Base-by-base conservation (phyloP, 2,113 vertebrate species). In the Ariopsis seemanni region DNA sequence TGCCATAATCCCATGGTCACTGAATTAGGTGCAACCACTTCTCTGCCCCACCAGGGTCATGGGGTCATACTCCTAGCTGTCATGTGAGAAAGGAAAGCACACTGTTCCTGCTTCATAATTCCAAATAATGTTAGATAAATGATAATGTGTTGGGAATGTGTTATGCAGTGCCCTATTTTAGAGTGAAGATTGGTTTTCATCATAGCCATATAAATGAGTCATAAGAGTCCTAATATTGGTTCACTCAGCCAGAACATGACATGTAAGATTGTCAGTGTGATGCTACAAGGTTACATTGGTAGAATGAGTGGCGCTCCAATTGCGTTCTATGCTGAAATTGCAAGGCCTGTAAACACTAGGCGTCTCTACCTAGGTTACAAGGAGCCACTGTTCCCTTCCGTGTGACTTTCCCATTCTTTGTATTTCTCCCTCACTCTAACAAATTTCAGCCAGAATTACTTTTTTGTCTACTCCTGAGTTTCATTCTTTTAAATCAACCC, bases 401-500 rank as follows among this genome's bases (percentile, higher is more conserved):
- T 62, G 53, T 93, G 90, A 90, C 91, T 90, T 87, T 89, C 83
- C 88, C 82, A 89, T 94, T 91, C 91, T 93, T 93, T 93, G 91
- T 93, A 93, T 93, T 94, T 92, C 92, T 90, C 93, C 91, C 93
- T 93, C 92, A 90, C 85, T 90, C 93, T 93, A 94, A 95, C 93
- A 94, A 93, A 95, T 95, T 95, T 95, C 94, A 94, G 93, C 92
- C 93, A 89, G 93, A 95, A 95, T 94, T 94, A 95, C 95, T 95
- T 95, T 90, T 95, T 94, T 93, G 93, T 71, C 62, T 94, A 93
- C 91, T 92, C 91, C 93, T 93, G 95, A 96, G 94, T 96, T 95
- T 95, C 94, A 94, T 95, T 96, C 94, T 95, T 95, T 95, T 94
- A 95, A 95, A 95, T 95, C 94, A 95, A 95, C 94, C 90, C 82